Conservation (phyloP, 2,113 vertebrate genomes). For the Amphiprion percula region DNA sequence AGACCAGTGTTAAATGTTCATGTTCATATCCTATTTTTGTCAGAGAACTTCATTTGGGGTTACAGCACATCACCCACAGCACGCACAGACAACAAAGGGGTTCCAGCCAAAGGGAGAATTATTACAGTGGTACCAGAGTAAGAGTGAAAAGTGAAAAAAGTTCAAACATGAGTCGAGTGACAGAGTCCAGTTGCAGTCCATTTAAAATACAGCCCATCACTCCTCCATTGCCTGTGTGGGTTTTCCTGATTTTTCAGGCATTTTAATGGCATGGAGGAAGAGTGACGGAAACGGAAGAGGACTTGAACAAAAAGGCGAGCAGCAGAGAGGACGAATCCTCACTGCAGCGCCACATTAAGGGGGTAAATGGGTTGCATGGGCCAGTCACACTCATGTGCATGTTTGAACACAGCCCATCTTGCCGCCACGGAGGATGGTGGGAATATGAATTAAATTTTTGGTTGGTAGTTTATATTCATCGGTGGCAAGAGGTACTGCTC, state of each 20-base stretch:
- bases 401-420: constrained; percentile 34
- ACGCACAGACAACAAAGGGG: constrained; percentile 82
- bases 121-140: constrained; percentile 77
- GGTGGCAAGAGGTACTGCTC: constrained; percentile 67
- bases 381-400: constrained; percentile 29
- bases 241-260: constrained; percentile 55
- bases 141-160: constrained; percentile 65
- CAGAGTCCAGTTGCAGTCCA: constrained; percentile 46
- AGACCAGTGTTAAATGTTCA: constrained; percentile 63
- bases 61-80: constrained; percentile 86
- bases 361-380: constrained; percentile 38
- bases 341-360: constrained; percentile 25
- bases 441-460: constrained; percentile 66
- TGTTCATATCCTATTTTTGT: constrained; percentile 47
- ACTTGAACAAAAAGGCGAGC: constrained; percentile 17
- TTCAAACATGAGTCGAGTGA: constrained; percentile 54
- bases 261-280: constrained; percentile 32
- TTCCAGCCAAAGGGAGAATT: constrained; percentile 79
- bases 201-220: constrained; percentile 46
- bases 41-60: constrained; percentile 73
- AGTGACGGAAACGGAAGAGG: constrained; percentile 36
- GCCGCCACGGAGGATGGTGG: constrained; percentile 25
- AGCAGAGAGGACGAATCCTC: constrained; percentile 33
- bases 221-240: constrained; percentile 34
- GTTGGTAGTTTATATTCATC: constrained; percentile 63